Evolutionary conservation across 2,888 invertebrate genomes (phyloP).

Genomic region (Fragum whitleyi): DNA sequence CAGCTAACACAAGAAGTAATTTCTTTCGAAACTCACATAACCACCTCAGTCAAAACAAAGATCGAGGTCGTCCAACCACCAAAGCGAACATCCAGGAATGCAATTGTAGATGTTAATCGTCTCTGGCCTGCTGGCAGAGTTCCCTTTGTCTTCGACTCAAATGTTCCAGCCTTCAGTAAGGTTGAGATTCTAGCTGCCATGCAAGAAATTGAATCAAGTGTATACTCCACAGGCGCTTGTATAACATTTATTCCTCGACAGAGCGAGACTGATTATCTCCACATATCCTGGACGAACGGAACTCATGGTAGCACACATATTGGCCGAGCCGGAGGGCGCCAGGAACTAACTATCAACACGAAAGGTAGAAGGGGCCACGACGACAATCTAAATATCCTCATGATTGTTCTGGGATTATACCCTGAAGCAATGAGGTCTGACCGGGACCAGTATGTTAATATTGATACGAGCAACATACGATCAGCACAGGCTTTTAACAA

Average conservation of each 20-base stretch:
- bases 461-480: slow-evolving; percentile 24
- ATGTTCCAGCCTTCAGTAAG: slow-evolving; percentile 53
- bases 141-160: slow-evolving; percentile 45
- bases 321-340: slow-evolving; percentile 40
- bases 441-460: slow-evolving; percentile 36
- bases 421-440: slow-evolving; percentile 47
- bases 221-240: slow-evolving; percentile 52
- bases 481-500: slow-evolving; percentile 29
- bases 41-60: not conserved
- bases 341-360: slow-evolving; percentile 39
- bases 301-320: slow-evolving; percentile 29
- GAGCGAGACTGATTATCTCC: slow-evolving; percentile 57
- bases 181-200: slow-evolving; percentile 64
- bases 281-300: slow-evolving; percentile 53
- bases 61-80: not conserved
- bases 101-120: slow-evolving; percentile 18
- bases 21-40: not conserved
- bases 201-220: slow-evolving; percentile 63
- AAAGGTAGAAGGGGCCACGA: slow-evolving; percentile 42
- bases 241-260: slow-evolving; percentile 53
- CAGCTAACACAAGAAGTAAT: not conserved
- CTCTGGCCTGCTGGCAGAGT: slow-evolving; percentile 41
- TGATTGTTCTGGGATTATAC: slow-evolving; percentile 38
- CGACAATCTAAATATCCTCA: slow-evolving; percentile 42
- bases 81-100: slow-evolving; percentile 33